Conservation (phyloP, 2,113 vertebrate species). For the Siniperca knerii region DNA sequence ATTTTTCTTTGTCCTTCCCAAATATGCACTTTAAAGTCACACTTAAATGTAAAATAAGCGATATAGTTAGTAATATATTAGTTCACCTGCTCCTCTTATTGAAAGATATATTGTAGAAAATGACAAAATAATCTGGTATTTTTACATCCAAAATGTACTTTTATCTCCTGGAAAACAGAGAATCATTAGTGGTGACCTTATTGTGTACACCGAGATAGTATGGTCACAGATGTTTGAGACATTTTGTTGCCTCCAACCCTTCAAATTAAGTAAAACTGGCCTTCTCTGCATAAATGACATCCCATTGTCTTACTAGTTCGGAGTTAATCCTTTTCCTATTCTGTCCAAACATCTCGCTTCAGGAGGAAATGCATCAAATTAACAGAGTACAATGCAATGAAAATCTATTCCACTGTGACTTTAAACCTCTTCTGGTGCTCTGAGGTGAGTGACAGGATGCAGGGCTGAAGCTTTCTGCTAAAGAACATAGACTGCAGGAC, state of each 20-base stretch:
- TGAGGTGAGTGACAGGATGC: not conserved
- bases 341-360: not conserved
- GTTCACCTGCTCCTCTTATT: not conserved
- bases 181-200: not conserved
- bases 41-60: not conserved
- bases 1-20: not conserved
- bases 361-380: constrained; percentile 11
- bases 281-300: not conserved
- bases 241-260: not conserved
- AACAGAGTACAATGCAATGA: not conserved
- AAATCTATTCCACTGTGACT: not conserved
- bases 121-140: not conserved
- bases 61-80: not conserved
- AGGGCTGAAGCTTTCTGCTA: not conserved
- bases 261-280: not conserved
- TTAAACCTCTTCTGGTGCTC: not conserved
- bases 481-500: not conserved
- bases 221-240: not conserved
- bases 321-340: not conserved
- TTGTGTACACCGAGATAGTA: not conserved
- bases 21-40: not conserved
- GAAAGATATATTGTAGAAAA: not conserved
- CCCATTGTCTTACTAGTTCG: not conserved
- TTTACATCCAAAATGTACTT: not conserved
- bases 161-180: not conserved